Percentiles rank a stretch among this genome's conserved stretches.
These are phyloP conservation scores for Zaprionus tsacasi DNA, from an alignment of 1,140 invertebrate species.

Conservation along the genomic window DNA sequence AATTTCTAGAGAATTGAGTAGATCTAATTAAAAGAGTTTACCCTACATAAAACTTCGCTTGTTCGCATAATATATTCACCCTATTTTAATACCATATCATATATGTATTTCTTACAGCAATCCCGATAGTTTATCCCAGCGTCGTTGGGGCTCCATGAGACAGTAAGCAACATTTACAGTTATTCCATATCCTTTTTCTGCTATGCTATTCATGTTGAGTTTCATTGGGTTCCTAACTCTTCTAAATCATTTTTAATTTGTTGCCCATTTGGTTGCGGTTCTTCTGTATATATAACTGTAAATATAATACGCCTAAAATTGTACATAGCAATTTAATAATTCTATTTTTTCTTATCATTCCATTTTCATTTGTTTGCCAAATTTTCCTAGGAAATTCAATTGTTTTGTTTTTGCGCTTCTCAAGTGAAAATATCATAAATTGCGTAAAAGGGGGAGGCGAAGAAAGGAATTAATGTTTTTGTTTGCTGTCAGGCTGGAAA, in stretches of 20 bases:
- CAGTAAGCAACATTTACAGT: slow-evolving; percentile 86
- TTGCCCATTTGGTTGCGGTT: slow-evolving; percentile 60
- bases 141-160: slow-evolving; percentile 91
- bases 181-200: slow-evolving; percentile 21
- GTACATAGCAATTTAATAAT: not conserved
- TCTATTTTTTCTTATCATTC: slow-evolving; percentile 22
- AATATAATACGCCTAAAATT: not conserved
- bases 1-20: not conserved
- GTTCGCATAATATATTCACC: not conserved
- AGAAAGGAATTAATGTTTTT: slow-evolving; percentile 41
- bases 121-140: slow-evolving; percentile 88
- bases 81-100: slow-evolving; percentile 35
- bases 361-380: not conserved
- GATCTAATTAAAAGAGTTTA: not conserved
- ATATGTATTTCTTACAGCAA: slow-evolving; percentile 85
- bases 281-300: slow-evolving; percentile 7
- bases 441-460: slow-evolving; percentile 20
- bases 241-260: slow-evolving; percentile 28
- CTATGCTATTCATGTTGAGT: not conserved
- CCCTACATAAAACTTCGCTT: not conserved
- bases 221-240: slow-evolving; percentile 42
- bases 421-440: slow-evolving; percentile 32
- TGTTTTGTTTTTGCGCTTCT: slow-evolving; percentile 13
- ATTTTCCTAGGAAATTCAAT: slow-evolving; percentile 9
- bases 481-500: slow-evolving; percentile 41